A percentile compares a stretch with the other conserved stretches of the same genome.
phyloP scores from a whole-genome alignment of 2,113 vertebrate species.

The Lepus americanus region DNA sequence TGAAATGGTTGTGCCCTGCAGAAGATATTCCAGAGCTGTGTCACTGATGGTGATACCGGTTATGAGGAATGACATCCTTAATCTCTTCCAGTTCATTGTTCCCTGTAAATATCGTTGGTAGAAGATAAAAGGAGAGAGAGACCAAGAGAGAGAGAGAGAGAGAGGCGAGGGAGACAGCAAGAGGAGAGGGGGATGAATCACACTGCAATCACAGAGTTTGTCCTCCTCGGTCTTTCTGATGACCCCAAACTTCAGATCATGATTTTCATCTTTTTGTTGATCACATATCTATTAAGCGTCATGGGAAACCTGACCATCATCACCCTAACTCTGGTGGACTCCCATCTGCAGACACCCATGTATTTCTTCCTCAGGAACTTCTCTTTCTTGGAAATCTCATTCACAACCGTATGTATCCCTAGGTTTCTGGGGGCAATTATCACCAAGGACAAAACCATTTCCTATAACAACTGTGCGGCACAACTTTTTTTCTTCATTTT shows the following conservation, averaged over 20 bases:
- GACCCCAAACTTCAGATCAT: slow-evolving; percentile 64
- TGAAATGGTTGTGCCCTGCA: not conserved
- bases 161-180: not conserved
- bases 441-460: slow-evolving; percentile 78
- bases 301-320: slow-evolving; percentile 69
- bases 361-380: slow-evolving; percentile 78
- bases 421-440: slow-evolving; percentile 73
- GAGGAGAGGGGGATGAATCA: slow-evolving; percentile 52
- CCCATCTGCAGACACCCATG: slow-evolving; percentile 66
- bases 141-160: not conserved
- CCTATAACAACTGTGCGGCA: slow-evolving; percentile 73
- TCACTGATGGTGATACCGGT: not conserved
- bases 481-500: slow-evolving; percentile 84
- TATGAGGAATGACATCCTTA: not conserved
- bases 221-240: slow-evolving; percentile 78
- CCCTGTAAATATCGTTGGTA: not conserved
- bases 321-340: slow-evolving; percentile 44
- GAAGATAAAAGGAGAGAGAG: not conserved
- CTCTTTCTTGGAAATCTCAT: slow-evolving; percentile 78
- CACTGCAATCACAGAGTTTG: slow-evolving; percentile 68
- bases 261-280: slow-evolving; percentile 71
- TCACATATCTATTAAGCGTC: slow-evolving; percentile 62
- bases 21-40: not conserved
- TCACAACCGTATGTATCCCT: slow-evolving; percentile 73
- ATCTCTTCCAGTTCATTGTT: not conserved